A percentile compares a stretch with the other conserved stretches of the same genome.
Evolutionary conservation across 2,797 vertebrate genomes (phyloP).

Genomic region (Epinephelus coioides): DNA sequence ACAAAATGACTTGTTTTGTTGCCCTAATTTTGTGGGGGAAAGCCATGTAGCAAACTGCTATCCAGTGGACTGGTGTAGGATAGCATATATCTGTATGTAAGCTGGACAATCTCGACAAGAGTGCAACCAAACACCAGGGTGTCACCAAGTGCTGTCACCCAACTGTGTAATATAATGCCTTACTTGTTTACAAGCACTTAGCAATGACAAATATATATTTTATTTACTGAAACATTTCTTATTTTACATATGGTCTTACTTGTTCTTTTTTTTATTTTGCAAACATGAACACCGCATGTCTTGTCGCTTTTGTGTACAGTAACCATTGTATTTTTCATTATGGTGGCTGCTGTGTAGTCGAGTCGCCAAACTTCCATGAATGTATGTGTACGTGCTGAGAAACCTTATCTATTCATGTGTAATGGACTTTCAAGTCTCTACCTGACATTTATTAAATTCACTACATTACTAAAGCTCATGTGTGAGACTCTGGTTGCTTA

Average conservation of each 20-base stretch:
- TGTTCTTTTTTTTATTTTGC: constrained; percentile 37
- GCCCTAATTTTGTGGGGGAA: constrained; percentile 26
- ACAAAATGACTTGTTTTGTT: constrained; percentile 44
- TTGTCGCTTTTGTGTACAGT: constrained; percentile 73
- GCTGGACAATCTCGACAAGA: constrained; percentile 84
- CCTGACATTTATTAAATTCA: constrained; percentile 83
- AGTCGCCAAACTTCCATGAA: constrained; percentile 65
- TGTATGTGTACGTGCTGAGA: constrained; percentile 73
- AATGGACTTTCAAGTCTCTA: constrained; percentile 64
- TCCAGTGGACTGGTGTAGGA: constrained; percentile 57
- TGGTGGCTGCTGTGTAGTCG: constrained; percentile 67
- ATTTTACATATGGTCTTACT: constrained; percentile 81
- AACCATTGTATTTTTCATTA: constrained; percentile 64
- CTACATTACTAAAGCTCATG: constrained; percentile 71
- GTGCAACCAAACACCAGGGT: constrained; percentile 82
- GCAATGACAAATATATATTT: constrained; percentile 85
- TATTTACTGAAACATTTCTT: constrained; percentile 86
- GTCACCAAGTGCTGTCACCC: constrained; percentile 85
- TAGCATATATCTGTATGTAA: constrained; percentile 72
- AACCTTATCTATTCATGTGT: constrained; percentile 72
- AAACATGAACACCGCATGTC: constrained; percentile 74
- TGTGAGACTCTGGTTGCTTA: not conserved
- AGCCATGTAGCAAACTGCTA: constrained; percentile 73
- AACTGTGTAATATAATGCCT: constrained; percentile 83
- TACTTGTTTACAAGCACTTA: constrained; percentile 90